Evolutionary conservation across 2,888 invertebrate genomes (phyloP).

Genomic region (Drosophila neotestacea): DNA sequence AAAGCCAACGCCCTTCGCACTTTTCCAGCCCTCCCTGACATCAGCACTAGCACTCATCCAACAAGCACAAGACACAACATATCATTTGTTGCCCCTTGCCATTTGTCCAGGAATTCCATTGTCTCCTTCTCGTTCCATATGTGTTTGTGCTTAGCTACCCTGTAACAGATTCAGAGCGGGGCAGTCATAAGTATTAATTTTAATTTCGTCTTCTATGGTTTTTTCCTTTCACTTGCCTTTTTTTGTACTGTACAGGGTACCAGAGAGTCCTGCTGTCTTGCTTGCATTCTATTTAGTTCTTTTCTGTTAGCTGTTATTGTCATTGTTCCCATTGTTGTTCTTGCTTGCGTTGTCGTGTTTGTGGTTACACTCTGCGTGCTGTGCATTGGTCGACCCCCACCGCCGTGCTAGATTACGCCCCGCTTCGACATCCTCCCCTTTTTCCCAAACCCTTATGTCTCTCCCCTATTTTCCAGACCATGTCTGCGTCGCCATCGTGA

Average conservation of each 20-base stretch:
- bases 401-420: constrained; percentile 7
- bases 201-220: no score
- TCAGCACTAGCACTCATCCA: constrained; percentile 24
- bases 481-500: constrained; percentile 24
- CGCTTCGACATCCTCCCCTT: not conserved
- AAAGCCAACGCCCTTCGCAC: constrained; percentile 40
- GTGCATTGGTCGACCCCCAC: constrained; percentile 31
- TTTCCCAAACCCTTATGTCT: no score
- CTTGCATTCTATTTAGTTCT: constrained; percentile 3
- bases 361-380: constrained; percentile 79
- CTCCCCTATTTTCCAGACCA: not conserved
- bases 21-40: not conserved
- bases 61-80: constrained; percentile 56
- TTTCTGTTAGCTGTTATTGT: constrained; percentile 57
- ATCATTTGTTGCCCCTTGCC: constrained; percentile 61
- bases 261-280: not conserved
- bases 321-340: constrained; percentile 67
- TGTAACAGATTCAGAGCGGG: not conserved
- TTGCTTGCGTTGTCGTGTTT: constrained; percentile 72
- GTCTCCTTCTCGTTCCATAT: constrained; percentile 28
- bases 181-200: not conserved
- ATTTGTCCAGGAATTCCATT: constrained; percentile 26
- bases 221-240: not conserved
- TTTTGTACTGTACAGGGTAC: constrained; percentile 25
- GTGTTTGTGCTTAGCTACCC: constrained; percentile 33